These are phyloP conservation scores for Melanotaenia nigrans DNA, from an alignment of 2,797 vertebrate genomes.

Conservation along the genomic window DNA sequence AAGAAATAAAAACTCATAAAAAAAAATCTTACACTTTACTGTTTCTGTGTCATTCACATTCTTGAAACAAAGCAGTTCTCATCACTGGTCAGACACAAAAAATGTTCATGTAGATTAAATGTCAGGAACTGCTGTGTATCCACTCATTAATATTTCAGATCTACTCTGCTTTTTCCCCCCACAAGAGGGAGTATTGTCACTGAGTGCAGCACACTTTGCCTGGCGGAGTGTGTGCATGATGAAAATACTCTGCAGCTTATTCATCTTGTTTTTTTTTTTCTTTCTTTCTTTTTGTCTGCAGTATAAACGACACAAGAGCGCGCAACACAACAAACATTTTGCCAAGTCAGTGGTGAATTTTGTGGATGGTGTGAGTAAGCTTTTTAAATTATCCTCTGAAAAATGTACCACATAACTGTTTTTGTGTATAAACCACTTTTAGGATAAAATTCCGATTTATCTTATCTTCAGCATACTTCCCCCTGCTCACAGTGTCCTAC, in stretches of 20 bases:
- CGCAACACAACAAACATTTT: slow-evolving; percentile 90
- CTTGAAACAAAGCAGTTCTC: slow-evolving; percentile 8
- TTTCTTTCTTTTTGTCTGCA: slow-evolving; percentile 63
- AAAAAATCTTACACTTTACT: not conserved
- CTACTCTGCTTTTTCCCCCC: slow-evolving; percentile 22
- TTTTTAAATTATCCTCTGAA: slow-evolving; percentile 71
- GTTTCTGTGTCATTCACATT: not conserved
- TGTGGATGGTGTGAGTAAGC: slow-evolving; percentile 94
- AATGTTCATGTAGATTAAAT: slow-evolving; percentile 20
- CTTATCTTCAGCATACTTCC: slow-evolving; percentile 28
- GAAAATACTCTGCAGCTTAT: slow-evolving; percentile 15
- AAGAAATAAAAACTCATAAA: not conserved
- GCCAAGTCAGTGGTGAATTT: slow-evolving; percentile 98
- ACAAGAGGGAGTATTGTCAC: slow-evolving; percentile 45
- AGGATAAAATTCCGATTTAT: not conserved
- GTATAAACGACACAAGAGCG: slow-evolving; percentile 92
- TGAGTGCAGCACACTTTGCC: slow-evolving; percentile 1
- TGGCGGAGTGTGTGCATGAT: slow-evolving; percentile 10
- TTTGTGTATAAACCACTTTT: not conserved
- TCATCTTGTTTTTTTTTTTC: slow-evolving; percentile 2
- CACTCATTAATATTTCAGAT: slow-evolving; percentile 38
- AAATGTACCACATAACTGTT: not conserved
- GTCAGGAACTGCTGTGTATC: slow-evolving; percentile 21
- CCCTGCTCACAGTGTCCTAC: slow-evolving; percentile 46
- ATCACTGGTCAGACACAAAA: slow-evolving; percentile 5